Percentiles rank a stretch among this genome's conserved stretches.
Conservation (phyloP, 1,140 invertebrate genomes). For the Phocides pigmalion region DNA sequence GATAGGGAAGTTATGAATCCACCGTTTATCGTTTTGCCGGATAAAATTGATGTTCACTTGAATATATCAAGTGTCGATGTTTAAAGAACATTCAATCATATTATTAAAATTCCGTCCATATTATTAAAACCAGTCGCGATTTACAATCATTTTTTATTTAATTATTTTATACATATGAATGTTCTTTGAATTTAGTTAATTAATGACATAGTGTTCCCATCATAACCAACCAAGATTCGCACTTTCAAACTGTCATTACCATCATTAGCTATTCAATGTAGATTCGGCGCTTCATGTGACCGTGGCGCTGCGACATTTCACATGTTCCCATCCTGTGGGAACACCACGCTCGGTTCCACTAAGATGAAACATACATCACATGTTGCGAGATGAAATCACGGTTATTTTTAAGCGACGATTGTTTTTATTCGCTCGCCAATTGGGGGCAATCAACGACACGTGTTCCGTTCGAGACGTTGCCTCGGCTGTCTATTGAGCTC, state of each 20-base stretch:
- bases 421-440: conserved; percentile 83
- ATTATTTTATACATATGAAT: too few relatives aligned
- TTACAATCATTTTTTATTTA: too few relatives aligned
- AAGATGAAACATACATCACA: conserved; percentile 76
- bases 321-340: conserved; percentile 70
- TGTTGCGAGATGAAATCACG: conserved; percentile 81
- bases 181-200: too few relatives aligned
- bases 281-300: conserved; percentile 66
- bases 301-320: conserved; percentile 65
- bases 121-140: too few relatives aligned
- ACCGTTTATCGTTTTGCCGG: too few relatives aligned
- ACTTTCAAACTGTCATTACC: conserved; percentile 48
- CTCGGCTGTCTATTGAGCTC: conserved; percentile 73
- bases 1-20: too few relatives aligned
- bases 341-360: conserved; percentile 56
- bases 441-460: conserved; percentile 81
- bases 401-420: conserved; percentile 82
- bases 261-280: conserved; percentile 62
- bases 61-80: too few relatives aligned
- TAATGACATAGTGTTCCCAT: not conserved
- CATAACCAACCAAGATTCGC: conserved; percentile 4
- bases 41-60: too few relatives aligned
- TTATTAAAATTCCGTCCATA: not conserved
- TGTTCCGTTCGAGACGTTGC: conserved; percentile 74
- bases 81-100: too few relatives aligned